A percentile compares a stretch with the other conserved stretches of the same genome.
Conservation (phyloP, 2,888 invertebrate genomes). For the Apotomis turbidana region DNA sequence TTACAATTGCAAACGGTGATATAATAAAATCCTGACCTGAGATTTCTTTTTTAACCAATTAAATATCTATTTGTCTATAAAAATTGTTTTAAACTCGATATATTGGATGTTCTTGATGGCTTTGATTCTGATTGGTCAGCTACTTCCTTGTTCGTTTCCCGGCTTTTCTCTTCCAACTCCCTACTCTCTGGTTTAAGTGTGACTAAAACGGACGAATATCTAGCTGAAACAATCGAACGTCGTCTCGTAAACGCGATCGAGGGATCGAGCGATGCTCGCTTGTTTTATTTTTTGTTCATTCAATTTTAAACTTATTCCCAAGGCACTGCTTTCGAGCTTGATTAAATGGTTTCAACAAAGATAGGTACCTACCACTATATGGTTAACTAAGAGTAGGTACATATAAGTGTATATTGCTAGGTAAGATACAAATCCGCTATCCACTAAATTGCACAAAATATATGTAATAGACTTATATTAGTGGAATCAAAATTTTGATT, state of each 20-base stretch:
- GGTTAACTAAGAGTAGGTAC: conserved; percentile 19
- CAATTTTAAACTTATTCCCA: conserved; percentile 41
- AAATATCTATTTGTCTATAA: too few relatives aligned
- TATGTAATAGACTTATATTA: too few relatives aligned
- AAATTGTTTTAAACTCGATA: too few relatives aligned
- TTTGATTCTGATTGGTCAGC: too few relatives aligned
- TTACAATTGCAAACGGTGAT: too few relatives aligned
- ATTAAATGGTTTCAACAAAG: conserved; percentile 38
- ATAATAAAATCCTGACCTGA: too few relatives aligned
- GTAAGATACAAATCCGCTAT: conserved; percentile 7
- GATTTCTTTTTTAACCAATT: too few relatives aligned
- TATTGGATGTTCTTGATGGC: too few relatives aligned
- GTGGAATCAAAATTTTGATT: too few relatives aligned
- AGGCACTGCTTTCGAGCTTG: conserved; percentile 38
- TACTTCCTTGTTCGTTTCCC: not conserved
- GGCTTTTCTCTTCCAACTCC: conserved; percentile 1
- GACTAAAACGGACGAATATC: conserved; percentile 22
- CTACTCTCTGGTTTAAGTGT: conserved; percentile 8
- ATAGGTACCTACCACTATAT: conserved; percentile 27
- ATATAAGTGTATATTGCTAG: not conserved
- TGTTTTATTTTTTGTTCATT: conserved; percentile 36
- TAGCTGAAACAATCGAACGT: conserved; percentile 38
- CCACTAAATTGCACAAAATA: not conserved
- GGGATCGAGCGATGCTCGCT: conserved; percentile 25
- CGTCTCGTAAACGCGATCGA: conserved; percentile 32